Base-by-base conservation (phyloP, 2,888 invertebrate genomes). In the Muschampia plurimacula region DNA sequence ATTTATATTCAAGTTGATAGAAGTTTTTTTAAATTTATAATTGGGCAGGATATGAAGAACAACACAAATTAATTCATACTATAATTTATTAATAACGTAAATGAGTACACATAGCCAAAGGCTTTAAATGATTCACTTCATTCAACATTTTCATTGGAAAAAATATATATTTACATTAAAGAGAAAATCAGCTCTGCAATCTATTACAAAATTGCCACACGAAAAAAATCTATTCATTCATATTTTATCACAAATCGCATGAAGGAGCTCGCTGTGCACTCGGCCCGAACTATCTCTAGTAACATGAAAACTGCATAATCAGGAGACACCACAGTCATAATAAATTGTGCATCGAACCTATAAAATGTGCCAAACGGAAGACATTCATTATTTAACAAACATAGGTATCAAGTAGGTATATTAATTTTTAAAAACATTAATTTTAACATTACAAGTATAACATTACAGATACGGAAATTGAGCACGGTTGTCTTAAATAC, bases 381-480 rank as follows among this genome's bases (percentile, higher is more conserved):
- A 95, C 95, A 89, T 92, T 91, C 84, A 98, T 95, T 98, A 98
- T 89, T 97, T 98, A 95, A 98, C 96, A 95, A 98, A 98, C 95
- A 97, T 96, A 95, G 97, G 96, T 97, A 84, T 86, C 76, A 57
- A 57, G 55, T 57, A 76, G 74, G 74, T 80, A 77, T 74, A 80
- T 78, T 84, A 78, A 85, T 83, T 88, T 87, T 87, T 82, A 86
- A 89, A 91, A 92, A 90, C 86, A 86, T 89, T 88, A 87, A 75
- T 83, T 86, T 89, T 85, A 90, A 93, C 89, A 89, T 90, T 91
- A 90, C 12, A 86, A 85, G 88, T 89, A 93, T 89, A 90, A 91
- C 89, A 89, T 49, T 88, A 92, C 84, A 90, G 86, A 90, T 87
- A 91, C 87, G 89, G 92, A 90, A 89, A 93, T 94, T 94, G 94